These are phyloP conservation scores for Anableps anableps DNA, from an alignment of 2,797 vertebrate genomes.

Conservation along the genomic window DNA sequence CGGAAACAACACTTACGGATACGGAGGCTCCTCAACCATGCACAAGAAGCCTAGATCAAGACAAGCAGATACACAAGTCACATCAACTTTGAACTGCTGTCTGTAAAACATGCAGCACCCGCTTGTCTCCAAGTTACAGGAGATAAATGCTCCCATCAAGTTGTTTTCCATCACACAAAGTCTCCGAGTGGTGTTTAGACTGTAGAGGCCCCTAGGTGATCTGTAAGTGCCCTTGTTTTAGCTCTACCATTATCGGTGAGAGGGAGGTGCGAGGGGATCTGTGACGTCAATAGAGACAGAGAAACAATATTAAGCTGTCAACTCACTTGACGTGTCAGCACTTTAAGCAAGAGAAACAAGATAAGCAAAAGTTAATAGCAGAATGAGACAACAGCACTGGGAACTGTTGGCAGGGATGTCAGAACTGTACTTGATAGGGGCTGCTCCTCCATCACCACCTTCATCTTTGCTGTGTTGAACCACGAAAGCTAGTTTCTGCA, in stretches of 20 bases:
- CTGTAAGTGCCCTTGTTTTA: slow-evolving; percentile 21
- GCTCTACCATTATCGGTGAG: slow-evolving; percentile 56
- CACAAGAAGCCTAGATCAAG: slow-evolving; percentile 65
- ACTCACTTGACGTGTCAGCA: slow-evolving; percentile 72
- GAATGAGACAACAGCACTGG: not conserved
- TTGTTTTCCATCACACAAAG: slow-evolving; percentile 48
- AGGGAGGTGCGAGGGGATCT: slow-evolving; percentile 10
- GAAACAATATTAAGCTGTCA: not conserved
- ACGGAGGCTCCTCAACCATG: slow-evolving; percentile 72
- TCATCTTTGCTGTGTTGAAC: slow-evolving; percentile 68
- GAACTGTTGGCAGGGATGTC: not conserved
- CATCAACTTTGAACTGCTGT: slow-evolving; percentile 29
- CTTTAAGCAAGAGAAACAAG: slow-evolving; percentile 42
- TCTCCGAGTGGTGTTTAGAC: slow-evolving; percentile 17
- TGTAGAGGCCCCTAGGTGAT: slow-evolving; percentile 22
- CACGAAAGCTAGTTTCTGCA: slow-evolving; percentile 81
- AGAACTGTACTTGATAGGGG: slow-evolving; percentile 64
- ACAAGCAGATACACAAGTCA: slow-evolving; percentile 42
- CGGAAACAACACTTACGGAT: slow-evolving; percentile 69
- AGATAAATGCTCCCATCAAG: slow-evolving; percentile 35
- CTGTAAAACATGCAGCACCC: slow-evolving; percentile 17
- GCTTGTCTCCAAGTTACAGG: slow-evolving; percentile 33
- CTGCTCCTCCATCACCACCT: slow-evolving; percentile 18
- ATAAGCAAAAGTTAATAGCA: not conserved
- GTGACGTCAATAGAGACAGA: slow-evolving; percentile 40